These are phyloP conservation scores for Acrobasis consociella DNA, from an alignment of 2,888 invertebrate species.

Conservation along the genomic window DNA sequence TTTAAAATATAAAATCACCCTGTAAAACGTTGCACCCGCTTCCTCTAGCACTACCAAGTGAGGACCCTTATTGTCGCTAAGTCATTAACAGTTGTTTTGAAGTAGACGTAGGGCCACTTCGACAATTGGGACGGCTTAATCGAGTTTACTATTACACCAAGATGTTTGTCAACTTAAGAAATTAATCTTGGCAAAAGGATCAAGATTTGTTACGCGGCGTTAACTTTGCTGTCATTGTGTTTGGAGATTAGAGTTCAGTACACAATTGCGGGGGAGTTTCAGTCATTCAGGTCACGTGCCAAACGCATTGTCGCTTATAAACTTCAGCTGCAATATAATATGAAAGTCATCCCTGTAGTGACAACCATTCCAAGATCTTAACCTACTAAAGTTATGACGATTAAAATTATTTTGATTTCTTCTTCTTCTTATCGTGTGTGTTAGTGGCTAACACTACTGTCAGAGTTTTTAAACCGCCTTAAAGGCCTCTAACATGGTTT, in stretches of 20 bases:
- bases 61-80: neutral
- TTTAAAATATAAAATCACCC: too few species aligned
- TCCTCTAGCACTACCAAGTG: neutral
- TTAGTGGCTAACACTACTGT: too few species aligned
- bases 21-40: neutral
- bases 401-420: too few species aligned
- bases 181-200: conserved; percentile 23
- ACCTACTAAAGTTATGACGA: too few species aligned
- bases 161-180: conserved; percentile 24
- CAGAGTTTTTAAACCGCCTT: too few species aligned
- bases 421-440: too few species aligned
- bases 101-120: conserved; percentile 10
- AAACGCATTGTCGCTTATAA: too few species aligned
- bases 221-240: conserved; percentile 1
- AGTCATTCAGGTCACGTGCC: neutral
- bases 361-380: too few species aligned
- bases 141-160: conserved; percentile 20
- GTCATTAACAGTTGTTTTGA: conserved; percentile 17
- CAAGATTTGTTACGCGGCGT: conserved; percentile 21
- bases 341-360: too few species aligned
- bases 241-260: neutral
- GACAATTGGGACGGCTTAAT: conserved; percentile 21
- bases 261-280: neutral
- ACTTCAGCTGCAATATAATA: too few species aligned
- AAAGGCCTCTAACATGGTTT: too few species aligned